Evolutionary conservation across 1,140 invertebrate genomes (phyloP).

Genomic region (Chymomyza costata): DNA sequence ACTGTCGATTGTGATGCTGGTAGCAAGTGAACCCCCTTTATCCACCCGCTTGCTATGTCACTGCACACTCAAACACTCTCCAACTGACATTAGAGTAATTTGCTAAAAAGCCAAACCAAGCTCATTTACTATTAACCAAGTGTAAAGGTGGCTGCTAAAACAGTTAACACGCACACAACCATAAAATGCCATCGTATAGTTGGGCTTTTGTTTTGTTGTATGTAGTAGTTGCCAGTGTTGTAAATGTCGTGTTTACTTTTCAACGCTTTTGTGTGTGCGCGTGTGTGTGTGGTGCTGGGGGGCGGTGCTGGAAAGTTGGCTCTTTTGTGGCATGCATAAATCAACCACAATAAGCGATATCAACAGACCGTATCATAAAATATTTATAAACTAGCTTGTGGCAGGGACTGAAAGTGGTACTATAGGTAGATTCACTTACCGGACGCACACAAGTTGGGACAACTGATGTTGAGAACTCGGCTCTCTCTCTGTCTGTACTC

Average conservation of each 20-base stretch:
- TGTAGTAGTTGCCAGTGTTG: slow-evolving; percentile 24
- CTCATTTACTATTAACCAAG: slow-evolving; percentile 61
- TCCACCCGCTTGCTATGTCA: no score
- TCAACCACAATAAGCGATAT: slow-evolving; percentile 58
- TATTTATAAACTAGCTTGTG: slow-evolving; percentile 50
- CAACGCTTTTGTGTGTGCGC: slow-evolving; percentile 14
- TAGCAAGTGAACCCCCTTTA: no score
- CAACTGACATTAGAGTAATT: slow-evolving; percentile 52
- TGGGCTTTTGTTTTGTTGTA: no score
- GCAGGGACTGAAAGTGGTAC: background rate
- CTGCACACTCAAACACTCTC: no score
- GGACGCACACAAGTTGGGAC: background rate
- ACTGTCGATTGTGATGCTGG: no score
- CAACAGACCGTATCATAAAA: slow-evolving; percentile 43
- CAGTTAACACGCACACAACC: slow-evolving; percentile 18
- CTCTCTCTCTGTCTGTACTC: background rate
- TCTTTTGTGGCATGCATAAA: slow-evolving; percentile 44
- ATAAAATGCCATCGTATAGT: slow-evolving; percentile 19
- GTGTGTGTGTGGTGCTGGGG: background rate
- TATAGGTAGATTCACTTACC: no score
- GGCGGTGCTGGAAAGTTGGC: background rate
- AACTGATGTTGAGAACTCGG: slow-evolving; percentile 6
- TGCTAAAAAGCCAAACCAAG: slow-evolving; percentile 56
- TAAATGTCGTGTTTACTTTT: slow-evolving; percentile 23
- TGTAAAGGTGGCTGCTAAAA: slow-evolving; percentile 45